Conservation (phyloP, 2,888 invertebrate species). For the Machimus atricapillus region DNA sequence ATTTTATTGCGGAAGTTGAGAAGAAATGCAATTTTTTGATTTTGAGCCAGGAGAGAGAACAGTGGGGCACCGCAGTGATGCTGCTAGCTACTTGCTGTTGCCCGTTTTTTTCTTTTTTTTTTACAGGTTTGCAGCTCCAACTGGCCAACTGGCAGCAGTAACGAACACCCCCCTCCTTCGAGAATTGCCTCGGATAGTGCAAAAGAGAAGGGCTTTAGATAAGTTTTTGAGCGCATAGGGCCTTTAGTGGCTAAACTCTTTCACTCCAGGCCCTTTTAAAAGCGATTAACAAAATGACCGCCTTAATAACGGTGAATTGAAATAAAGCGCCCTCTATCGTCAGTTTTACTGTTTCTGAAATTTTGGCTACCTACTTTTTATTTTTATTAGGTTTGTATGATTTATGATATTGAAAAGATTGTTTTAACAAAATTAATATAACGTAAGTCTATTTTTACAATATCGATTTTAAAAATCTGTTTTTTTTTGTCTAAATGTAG, state of each 20-base stretch:
- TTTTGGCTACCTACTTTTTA: not conserved
- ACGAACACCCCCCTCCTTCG: not conserved
- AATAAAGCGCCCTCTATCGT: not conserved
- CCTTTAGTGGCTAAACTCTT: not conserved
- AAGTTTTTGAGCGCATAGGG: not conserved
- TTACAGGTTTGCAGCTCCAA: not conserved
- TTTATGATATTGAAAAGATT: too few relatives aligned
- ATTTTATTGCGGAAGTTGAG: slow-evolving; percentile 29
- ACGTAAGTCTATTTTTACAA: too few relatives aligned
- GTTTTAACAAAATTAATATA: too few relatives aligned
- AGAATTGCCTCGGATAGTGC: not conserved
- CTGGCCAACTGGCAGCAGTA: not conserved
- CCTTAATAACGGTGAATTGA: not conserved
- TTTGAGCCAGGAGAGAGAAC: not conserved
- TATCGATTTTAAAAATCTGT: too few relatives aligned
- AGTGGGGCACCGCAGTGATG: not conserved
- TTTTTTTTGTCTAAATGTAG: too few relatives aligned
- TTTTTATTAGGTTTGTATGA: too few relatives aligned
- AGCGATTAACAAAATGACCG: slow-evolving; percentile 4
- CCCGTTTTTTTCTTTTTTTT: too few relatives aligned
- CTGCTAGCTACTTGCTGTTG: not conserved
- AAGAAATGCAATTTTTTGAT: slow-evolving; percentile 25
- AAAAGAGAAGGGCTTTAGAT: not conserved
- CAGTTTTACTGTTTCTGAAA: not conserved
- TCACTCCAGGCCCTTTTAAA: not conserved